Evolutionary conservation across 1,140 invertebrate genomes (phyloP).

Genomic region (Drosophila ohnishii): DNA sequence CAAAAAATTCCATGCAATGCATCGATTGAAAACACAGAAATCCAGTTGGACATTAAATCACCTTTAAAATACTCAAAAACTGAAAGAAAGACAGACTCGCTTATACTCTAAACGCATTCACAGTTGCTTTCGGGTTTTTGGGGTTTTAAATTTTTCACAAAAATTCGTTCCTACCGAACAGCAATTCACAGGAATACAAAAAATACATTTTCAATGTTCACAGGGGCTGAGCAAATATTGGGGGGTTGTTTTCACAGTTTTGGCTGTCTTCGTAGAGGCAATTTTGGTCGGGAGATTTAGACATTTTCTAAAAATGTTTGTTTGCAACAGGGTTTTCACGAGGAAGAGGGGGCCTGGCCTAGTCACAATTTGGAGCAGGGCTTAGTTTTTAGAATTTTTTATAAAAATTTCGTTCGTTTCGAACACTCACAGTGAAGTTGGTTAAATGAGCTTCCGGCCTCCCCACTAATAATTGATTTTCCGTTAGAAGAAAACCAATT

Average conservation of each 20-base stretch:
- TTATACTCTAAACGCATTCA: slow-evolving; percentile 49
- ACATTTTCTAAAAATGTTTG: slow-evolving; percentile 71
- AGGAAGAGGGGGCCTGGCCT: slow-evolving; percentile 7
- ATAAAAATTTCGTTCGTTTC: slow-evolving; percentile 59
- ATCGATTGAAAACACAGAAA: slow-evolving; percentile 24
- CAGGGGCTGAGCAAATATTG: slow-evolving; percentile 9
- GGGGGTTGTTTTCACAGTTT: slow-evolving; percentile 48
- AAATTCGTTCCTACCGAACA: slow-evolving; percentile 57
- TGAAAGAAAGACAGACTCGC: slow-evolving; percentile 1
- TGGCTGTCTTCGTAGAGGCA: slow-evolving; percentile 62
- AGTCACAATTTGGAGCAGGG: slow-evolving; percentile 36
- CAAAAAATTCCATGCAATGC: slow-evolving; percentile 28
- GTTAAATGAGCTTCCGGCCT: slow-evolving; percentile 23
- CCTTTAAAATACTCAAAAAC: slow-evolving; percentile 1
- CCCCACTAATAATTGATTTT: background rate
- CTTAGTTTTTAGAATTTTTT: slow-evolving; percentile 56
- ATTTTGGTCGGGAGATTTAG: slow-evolving; percentile 58
- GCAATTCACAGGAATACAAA: slow-evolving; percentile 47
- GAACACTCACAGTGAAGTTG: slow-evolving; percentile 52
- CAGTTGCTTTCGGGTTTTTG: slow-evolving; percentile 45
- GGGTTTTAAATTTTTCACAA: slow-evolving; percentile 56
- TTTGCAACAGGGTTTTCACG: slow-evolving; percentile 30
- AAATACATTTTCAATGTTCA: slow-evolving; percentile 31
- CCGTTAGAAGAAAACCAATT: background rate
- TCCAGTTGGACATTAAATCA: slow-evolving; percentile 2